A percentile compares a stretch with the other conserved stretches of the same genome.
Evolutionary conservation across 2,888 invertebrate species (phyloP).

Genomic region (Quadroppia sp.): DNA sequence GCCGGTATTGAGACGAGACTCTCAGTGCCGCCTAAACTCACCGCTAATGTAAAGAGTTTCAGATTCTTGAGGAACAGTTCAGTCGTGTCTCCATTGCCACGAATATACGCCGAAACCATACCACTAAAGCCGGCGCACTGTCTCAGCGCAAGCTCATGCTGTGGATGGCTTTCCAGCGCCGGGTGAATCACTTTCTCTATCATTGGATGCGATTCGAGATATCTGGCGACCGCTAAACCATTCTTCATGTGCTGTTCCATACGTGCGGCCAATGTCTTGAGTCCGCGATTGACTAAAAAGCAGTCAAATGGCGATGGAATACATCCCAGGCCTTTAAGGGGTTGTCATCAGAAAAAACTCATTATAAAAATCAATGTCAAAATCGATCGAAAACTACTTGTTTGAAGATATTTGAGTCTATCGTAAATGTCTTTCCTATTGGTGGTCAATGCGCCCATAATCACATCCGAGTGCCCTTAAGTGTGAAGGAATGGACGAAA

Average conservation of each 20-base stretch:
- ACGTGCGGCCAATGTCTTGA: constrained; percentile 85
- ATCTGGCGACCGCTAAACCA: constrained; percentile 71
- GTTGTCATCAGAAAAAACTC: neutral
- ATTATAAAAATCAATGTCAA: neutral
- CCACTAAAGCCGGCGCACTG: constrained; percentile 87
- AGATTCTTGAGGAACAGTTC: constrained; percentile 45
- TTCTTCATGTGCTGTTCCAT: constrained; percentile 85
- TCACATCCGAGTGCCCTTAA: constrained; percentile 81
- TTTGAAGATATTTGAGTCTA: constrained; percentile 76
- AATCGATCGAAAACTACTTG: constrained; percentile 41
- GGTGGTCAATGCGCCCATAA: constrained; percentile 84
- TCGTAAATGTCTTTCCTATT: constrained; percentile 67
- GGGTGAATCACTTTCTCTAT: constrained; percentile 65
- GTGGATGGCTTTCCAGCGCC: constrained; percentile 79
- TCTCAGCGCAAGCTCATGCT: constrained; percentile 69
- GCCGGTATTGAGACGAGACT: constrained; percentile 91
- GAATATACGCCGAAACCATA: constrained; percentile 81
- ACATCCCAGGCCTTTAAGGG: constrained; percentile 75
- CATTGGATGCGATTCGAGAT: constrained; percentile 71
- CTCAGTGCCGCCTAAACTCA: constrained; percentile 92
- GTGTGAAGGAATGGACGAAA: too few species aligned
- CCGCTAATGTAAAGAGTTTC: constrained; percentile 73
- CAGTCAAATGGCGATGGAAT: constrained; percentile 97
- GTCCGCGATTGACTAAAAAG: constrained; percentile 81
- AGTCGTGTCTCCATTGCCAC: constrained; percentile 50